phyloP scores from a whole-genome alignment of 2,113 vertebrate species.

The Mirza zaza region DNA sequence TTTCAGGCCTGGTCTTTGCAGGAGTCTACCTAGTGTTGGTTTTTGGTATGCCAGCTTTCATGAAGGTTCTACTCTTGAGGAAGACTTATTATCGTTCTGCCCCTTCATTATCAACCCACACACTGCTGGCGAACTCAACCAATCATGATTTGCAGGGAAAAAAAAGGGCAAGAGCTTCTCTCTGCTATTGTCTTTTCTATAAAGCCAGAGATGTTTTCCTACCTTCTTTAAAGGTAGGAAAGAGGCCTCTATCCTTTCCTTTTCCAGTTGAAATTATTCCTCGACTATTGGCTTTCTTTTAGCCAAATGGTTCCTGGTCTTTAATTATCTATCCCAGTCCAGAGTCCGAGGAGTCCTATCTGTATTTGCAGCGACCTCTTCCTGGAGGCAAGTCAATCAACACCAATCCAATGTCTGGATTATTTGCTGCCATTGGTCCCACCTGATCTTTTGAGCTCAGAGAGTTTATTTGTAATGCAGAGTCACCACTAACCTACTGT shows the following conservation, averaged over 20 bases:
- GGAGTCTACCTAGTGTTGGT: neutral
- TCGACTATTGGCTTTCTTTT: neutral
- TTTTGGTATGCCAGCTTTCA: neutral
- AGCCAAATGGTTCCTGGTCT: neutral
- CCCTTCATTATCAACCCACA: neutral
- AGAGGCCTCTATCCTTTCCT: neutral
- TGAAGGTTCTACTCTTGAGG: neutral
- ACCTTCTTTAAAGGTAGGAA: neutral
- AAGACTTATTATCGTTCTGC: neutral
- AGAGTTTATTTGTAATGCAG: constrained; percentile 19
- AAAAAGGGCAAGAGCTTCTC: neutral
- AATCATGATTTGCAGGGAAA: neutral
- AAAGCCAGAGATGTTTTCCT: neutral
- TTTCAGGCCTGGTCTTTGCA: neutral
- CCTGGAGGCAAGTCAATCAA: constrained; percentile 63
- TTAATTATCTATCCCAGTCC: neutral
- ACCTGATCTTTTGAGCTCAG: constrained; percentile 31
- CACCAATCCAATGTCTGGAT: constrained; percentile 62
- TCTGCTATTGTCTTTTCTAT: neutral
- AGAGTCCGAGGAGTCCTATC: neutral
- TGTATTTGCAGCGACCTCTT: constrained; percentile 36
- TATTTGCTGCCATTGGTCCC: neutral
- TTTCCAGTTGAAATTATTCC: neutral
- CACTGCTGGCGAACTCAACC: neutral
- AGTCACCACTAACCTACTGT: neutral